Base-by-base conservation (phyloP, 2,113 vertebrate species). In the Xiphophorus couchianus region DNA sequence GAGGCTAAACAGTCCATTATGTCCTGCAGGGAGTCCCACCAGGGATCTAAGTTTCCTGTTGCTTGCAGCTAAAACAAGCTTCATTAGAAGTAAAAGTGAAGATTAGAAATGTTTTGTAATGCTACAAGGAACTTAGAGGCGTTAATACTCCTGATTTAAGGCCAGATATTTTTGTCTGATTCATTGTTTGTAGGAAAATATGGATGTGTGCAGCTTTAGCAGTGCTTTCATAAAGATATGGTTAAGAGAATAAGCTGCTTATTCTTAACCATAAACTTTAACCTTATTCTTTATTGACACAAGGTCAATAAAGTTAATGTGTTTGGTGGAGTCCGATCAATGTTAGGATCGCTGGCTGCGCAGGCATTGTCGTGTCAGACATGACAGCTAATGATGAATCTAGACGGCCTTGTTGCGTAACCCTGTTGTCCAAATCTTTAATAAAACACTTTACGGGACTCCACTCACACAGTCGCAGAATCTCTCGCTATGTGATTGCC, bases 371-470 rank as follows among this genome's bases (percentile, higher is more conserved):
- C 61, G 72, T 42, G 68, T 81, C 78, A 74, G 72, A 80, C 69
- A 58, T 69, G 81, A 84, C 78, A 83, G 13, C 17, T 48, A 48
- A 19, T 19, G 17, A 48, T 48, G 51, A 58, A 58, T n/a, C 7
- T 58, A 58, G 19, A n/a, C 7, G 7, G 7, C 25, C 48, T 61
- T 3, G 63, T 77, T 75, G 78, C 64, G 65, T 89, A 76, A 89
- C 79, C 86, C 82, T 76, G 79, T 88, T 75, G 82, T 77, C 75
- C 62, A 54, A 76, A 85, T 69, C 66, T 48, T 70, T 73, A 63
- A 62, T 76, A 75, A 28, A 27, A 48, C 76, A 22, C 75, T 74
- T 67, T 27, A 15, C 27, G 62, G 71, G 67, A 78, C 77, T 85
- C 51, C 66, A 58, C 73, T 79, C 77, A 72, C 74, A 79, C 78